Conservation (phyloP, 2,888 invertebrate species). For the Clunio marinus region DNA sequence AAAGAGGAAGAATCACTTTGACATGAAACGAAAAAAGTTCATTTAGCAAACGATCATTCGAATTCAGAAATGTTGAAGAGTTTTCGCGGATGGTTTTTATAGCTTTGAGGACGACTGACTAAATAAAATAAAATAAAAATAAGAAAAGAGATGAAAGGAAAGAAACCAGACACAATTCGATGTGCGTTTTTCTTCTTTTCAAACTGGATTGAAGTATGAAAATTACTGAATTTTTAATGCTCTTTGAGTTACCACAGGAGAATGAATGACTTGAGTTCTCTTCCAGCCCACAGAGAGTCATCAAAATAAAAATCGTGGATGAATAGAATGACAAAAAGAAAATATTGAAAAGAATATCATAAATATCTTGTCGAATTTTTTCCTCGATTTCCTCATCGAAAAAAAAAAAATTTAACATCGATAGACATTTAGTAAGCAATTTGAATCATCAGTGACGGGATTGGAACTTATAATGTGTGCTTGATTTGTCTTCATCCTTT, state of each 20-base stretch:
- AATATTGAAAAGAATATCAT: too few relatives aligned
- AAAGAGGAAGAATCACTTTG: background rate
- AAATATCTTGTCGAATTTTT: too few relatives aligned
- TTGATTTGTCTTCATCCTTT: constrained; percentile 16
- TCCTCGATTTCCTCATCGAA: too few relatives aligned
- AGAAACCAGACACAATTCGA: background rate
- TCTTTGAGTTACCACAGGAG: background rate
- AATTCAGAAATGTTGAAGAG: background rate
- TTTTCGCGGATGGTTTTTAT: background rate
- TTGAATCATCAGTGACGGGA: too few relatives aligned
- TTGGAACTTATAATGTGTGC: constrained; percentile 3
- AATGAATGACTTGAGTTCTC: too few relatives aligned
- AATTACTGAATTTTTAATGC: background rate
- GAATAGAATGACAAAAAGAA: too few relatives aligned
- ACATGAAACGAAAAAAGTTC: background rate
- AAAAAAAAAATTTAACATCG: too few relatives aligned
- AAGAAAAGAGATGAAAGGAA: background rate
- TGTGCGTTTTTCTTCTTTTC: background rate
- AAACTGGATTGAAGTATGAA: constrained; percentile 1
- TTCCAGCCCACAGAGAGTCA: too few relatives aligned
- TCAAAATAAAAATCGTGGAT: too few relatives aligned
- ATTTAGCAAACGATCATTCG: constrained; percentile 16
- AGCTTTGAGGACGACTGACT: too few relatives aligned
- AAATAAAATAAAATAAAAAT: too few relatives aligned
- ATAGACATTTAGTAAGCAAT: too few relatives aligned